Base-by-base conservation (phyloP, 2,888 invertebrate species). In the Coleophora flavipennella region DNA sequence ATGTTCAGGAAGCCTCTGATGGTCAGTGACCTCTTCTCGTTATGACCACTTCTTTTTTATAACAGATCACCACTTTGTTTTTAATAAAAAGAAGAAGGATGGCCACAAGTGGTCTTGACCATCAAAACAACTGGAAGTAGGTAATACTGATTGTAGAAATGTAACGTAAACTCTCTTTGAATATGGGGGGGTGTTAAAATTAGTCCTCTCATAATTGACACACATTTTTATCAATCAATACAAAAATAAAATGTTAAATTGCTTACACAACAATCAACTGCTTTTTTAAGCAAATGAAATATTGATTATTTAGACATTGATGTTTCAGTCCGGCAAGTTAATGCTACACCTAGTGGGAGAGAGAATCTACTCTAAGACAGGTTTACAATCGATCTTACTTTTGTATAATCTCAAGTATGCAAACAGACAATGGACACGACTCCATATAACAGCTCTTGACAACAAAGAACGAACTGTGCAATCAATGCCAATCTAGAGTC, bases 191-290 rank as follows among this genome's bases (percentile, higher is more conserved):
- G n/a, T 28, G 13, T 13, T 29, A 1, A 36, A 28, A 13, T 53
- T 48, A 45, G 51, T 54, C 43, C 57, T 55, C 54, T 50, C 52
- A 51, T 79, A 79, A 78, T 79, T 78, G 79, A 79, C 79, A 70
- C 65, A 53, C 57, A 53, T 58, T 54, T 46, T 20, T 20, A 28
- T 45, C 35, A 48, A 51, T 49, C 44, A 56, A 57, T 49, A 47
- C 54, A 46, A 49, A 51, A 50, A 38, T 28, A 29, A 52, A 26
- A 35, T 32, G 33, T 44, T 45, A 63, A 67, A 78, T 73, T 76
- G 74, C 74, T 76, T 57, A 70, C 75, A 74, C 67, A 76, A 74
- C 65, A 61, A 46, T 45, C 44, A 49, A 55, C 49, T 50, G 55
- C 53, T 51, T 49, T 41, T 44, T 51, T 50, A 45, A 62, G 62